Evolutionary conservation across 2,888 invertebrate genomes (phyloP).

Genomic region (Schizaphis graminum): DNA sequence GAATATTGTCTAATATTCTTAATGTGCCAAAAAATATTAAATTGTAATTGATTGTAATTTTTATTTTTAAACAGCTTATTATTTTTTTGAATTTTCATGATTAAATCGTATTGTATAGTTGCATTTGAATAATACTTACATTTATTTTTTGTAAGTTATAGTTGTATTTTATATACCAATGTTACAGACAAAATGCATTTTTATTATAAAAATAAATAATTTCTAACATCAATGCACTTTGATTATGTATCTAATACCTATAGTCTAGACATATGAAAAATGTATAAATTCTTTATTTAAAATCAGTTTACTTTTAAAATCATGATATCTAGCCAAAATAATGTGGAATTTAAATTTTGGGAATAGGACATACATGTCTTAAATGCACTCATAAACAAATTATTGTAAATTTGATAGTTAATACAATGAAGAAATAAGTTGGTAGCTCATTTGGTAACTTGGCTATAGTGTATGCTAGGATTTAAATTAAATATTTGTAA

Average conservation of each 20-base stretch:
- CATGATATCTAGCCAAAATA: neutral
- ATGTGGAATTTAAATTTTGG: neutral
- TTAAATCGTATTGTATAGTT: neutral
- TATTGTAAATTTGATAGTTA: neutral
- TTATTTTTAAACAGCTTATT: neutral
- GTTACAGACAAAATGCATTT: neutral
- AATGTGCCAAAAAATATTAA: neutral
- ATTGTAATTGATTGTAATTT: neutral
- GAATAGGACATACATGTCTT: neutral
- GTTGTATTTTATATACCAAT: too few species aligned
- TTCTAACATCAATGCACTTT: neutral
- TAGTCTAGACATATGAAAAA: neutral
- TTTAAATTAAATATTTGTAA: neutral
- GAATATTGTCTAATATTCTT: neutral
- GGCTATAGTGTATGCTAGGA: neutral
- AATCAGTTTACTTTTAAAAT: neutral
- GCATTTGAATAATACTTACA: neutral
- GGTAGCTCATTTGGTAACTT: neutral
- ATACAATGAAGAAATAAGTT: neutral
- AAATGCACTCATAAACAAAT: neutral
- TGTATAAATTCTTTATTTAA: neutral
- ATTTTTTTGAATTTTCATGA: neutral
- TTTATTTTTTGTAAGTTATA: neutral
- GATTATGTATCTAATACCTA: neutral
- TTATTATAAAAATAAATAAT: neutral